Conservation (phyloP, 2,888 invertebrate genomes). For the Serrognathus titanus region DNA sequence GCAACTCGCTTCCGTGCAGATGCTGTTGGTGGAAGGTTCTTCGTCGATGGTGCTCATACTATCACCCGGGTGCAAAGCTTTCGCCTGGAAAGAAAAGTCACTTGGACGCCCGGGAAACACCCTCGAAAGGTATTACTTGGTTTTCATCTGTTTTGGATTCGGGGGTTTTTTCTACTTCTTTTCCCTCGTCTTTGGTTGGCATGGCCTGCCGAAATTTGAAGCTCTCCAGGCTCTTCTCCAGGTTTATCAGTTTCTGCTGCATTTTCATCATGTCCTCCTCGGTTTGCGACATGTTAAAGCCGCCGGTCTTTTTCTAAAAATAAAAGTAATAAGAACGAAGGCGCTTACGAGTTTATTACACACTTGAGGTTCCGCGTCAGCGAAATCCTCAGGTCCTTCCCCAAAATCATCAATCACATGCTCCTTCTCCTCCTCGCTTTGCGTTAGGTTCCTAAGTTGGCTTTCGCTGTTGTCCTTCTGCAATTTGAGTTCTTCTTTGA, state of each 20-base stretch:
- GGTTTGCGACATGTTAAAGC: constrained; percentile 31
- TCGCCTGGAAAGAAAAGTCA: background rate
- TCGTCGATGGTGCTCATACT: constrained; percentile 4
- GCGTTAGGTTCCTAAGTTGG: constrained; percentile 2
- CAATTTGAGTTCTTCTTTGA: constrained; percentile 30
- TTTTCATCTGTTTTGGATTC: background rate
- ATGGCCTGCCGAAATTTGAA: constrained; percentile 25
- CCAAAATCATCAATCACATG: background rate
- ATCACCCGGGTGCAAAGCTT: background rate
- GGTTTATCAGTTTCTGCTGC: constrained; percentile 35
- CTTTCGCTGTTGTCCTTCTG: constrained; percentile 7
- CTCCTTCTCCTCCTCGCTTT: background rate
- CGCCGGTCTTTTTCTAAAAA: constrained; percentile 9
- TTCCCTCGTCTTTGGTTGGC: background rate
- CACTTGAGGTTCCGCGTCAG: too few species aligned
- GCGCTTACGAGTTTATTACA: too few species aligned
- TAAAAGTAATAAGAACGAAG: background rate
- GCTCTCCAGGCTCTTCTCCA: constrained; percentile 39
- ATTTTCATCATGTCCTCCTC: constrained; percentile 40
- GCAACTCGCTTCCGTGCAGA: constrained; percentile 14
- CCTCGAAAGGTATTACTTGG: background rate
- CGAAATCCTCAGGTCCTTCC: too few species aligned
- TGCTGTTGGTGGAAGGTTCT: constrained; percentile 10
- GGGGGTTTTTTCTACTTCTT: background rate
- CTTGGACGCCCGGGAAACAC: too few species aligned